Evolutionary conservation across 2,888 invertebrate species (phyloP).

Genomic region (Monopis laevigella): DNA sequence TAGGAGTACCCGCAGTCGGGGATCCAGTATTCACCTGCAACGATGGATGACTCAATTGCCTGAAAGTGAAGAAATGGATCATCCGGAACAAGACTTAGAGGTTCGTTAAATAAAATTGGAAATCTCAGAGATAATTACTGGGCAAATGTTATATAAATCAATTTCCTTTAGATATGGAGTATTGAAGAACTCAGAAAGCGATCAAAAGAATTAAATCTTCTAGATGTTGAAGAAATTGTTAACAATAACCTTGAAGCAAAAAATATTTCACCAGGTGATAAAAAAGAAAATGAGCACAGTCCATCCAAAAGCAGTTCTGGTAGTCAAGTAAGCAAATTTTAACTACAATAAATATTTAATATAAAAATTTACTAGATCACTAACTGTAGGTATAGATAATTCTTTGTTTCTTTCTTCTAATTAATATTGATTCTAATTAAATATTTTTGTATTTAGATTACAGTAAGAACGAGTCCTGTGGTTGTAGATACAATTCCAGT

Average conservation of each 20-base stretch:
- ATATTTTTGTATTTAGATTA: constrained; percentile 61
- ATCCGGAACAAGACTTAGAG: constrained; percentile 67
- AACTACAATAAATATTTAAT: background rate
- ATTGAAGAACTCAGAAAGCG: constrained; percentile 76
- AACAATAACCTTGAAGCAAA: constrained; percentile 37
- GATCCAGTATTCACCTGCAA: constrained; percentile 78
- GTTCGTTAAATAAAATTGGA: too few species aligned
- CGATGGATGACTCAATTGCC: constrained; percentile 84
- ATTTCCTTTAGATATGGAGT: constrained; percentile 67
- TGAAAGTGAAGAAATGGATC: constrained; percentile 65
- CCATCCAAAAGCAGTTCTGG: constrained; percentile 81
- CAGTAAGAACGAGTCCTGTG: constrained; percentile 79
- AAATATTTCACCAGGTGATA: constrained; percentile 39
- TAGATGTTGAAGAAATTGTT: constrained; percentile 54
- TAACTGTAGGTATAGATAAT: background rate
- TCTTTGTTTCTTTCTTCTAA: background rate
- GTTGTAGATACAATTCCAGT: constrained; percentile 77
- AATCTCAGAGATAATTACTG: too few species aligned
- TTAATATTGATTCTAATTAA: background rate
- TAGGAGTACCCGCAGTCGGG: constrained; percentile 68
- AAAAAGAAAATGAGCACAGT: constrained; percentile 70
- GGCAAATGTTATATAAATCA: background rate
- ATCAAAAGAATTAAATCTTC: constrained; percentile 73
- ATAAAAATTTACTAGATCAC: background rate
- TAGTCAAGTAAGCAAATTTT: constrained; percentile 79